phyloP scores from a whole-genome alignment of 2,797 vertebrate species.

The Sarcophilus harrisii region DNA sequence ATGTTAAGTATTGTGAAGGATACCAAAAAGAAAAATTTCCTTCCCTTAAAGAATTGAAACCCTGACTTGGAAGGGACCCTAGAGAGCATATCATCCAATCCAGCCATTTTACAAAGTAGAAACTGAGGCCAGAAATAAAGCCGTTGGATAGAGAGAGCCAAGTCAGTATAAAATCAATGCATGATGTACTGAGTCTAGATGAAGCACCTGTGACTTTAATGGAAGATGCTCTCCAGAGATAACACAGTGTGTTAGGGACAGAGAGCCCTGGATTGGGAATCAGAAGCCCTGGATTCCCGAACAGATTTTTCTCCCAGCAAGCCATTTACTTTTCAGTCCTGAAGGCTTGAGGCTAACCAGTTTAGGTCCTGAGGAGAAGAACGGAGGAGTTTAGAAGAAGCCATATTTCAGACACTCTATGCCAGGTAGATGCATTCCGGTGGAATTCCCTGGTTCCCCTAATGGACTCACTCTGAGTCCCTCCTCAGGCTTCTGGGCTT shows the following conservation, averaged over 20 bases:
- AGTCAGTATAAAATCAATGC: neutral
- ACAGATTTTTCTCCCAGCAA: neutral
- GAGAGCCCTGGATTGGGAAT: neutral
- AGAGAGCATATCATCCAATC: neutral
- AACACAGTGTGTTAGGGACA: neutral
- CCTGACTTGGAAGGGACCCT: neutral
- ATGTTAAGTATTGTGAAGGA: neutral
- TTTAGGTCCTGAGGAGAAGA: neutral
- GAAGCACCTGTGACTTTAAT: neutral
- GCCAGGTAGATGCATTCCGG: neutral
- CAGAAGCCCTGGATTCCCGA: neutral
- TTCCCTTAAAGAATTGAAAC: neutral
- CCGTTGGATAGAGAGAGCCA: neutral
- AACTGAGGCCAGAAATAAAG: neutral
- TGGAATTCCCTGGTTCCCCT: neutral
- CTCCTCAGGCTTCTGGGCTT: neutral
- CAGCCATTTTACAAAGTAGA: neutral
- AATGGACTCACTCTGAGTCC: neutral
- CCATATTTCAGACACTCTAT: neutral
- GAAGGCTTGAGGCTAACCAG: neutral
- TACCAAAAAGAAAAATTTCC: neutral
- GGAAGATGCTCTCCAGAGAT: neutral
- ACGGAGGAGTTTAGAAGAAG: neutral
- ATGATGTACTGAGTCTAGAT: neutral
- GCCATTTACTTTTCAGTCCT: neutral